Conservation (phyloP, 2,113 vertebrate genomes). For the Xenopus laevis region DNA sequence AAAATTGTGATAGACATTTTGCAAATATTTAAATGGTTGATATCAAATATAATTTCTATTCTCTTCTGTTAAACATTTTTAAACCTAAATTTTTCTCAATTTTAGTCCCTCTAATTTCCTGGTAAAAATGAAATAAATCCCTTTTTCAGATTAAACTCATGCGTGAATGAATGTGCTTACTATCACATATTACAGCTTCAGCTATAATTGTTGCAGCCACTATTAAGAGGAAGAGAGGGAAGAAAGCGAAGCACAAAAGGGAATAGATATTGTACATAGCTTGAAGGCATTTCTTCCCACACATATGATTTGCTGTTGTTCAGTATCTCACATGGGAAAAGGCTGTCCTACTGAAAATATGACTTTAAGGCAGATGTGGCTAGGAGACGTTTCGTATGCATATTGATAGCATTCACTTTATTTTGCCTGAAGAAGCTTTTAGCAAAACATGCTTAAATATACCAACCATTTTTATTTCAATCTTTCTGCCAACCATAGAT, state of each 20-base stretch:
- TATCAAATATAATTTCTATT: too few relatives aligned
- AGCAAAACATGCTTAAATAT: constrained; percentile 67
- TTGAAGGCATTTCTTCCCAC: constrained; percentile 68
- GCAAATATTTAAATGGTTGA: too few relatives aligned
- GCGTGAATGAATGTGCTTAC: constrained; percentile 41
- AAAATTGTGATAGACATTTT: too few relatives aligned
- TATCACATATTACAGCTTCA: constrained; percentile 51
- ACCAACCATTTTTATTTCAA: constrained; percentile 64
- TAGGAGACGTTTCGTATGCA: constrained; percentile 75
- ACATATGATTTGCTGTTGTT: constrained; percentile 70
- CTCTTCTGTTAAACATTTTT: too few relatives aligned
- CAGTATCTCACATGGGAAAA: constrained; percentile 71
- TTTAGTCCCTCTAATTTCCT: too few relatives aligned
- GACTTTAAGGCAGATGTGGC: constrained; percentile 74
- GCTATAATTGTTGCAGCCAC: constrained; percentile 72
- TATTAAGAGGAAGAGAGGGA: constrained; percentile 61
- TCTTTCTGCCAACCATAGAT: constrained; percentile 59
- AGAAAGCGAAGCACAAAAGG: constrained; percentile 60
- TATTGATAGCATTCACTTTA: constrained; percentile 75
- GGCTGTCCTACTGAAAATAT: constrained; percentile 72
- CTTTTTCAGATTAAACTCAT: too few relatives aligned
- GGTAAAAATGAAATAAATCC: too few relatives aligned
- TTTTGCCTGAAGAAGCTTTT: constrained; percentile 74
- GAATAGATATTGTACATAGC: constrained; percentile 72
- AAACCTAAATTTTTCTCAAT: too few relatives aligned